Base-by-base conservation (phyloP, 2,888 invertebrate genomes). In the Clepsis dumicolana region DNA sequence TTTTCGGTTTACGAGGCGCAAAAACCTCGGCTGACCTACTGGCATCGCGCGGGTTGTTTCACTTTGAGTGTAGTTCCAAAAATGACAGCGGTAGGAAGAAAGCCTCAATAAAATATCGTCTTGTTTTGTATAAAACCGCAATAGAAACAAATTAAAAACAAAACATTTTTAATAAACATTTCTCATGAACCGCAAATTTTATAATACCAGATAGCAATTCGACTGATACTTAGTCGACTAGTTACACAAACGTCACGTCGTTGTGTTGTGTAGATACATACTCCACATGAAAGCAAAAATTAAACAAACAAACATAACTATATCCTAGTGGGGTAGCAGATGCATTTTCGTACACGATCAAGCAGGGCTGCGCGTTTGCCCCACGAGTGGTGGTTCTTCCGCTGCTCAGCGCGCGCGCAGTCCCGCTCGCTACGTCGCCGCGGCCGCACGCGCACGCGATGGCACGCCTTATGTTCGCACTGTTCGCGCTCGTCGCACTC, bases 381-480 rank as follows among this genome's bases (percentile, higher is more conserved):
- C 80, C 82, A 86, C 87, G 80, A 85, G 87, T 83, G 81, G 84
- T 83, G 80, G 84, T 77, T 84, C 80, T 75, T 76, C 79, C 74
- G 74, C 74, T 62, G 77, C 75, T 70, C 75, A 66, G 81, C 87
- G 82, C 88, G 78, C 84, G 91, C 92, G 87, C 93, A 93, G 92
- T 92, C 85, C 90, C 94, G 87, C 88, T 91, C 82, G 81, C 84
- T 82, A 79, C 89, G 84, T 87, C 87, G 87, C 87, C 89, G 89
- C 89, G 89, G 90, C 86, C 87, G 86, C 90, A 90, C 90, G 91
- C 88, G 85, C 87, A 82, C 83, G 86, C 83, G 81, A 92, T 91
- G 90, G 84, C 83, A 80, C 89, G 88, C 75, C 81, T 83, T 80
- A 75, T 85, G 76, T 78, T 85, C 81, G 86, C 83, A 81, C 83